A percentile compares a stretch with the other conserved stretches of the same genome.
Conservation (phyloP, 2,888 invertebrate species). For the Polia nebulosa region DNA sequence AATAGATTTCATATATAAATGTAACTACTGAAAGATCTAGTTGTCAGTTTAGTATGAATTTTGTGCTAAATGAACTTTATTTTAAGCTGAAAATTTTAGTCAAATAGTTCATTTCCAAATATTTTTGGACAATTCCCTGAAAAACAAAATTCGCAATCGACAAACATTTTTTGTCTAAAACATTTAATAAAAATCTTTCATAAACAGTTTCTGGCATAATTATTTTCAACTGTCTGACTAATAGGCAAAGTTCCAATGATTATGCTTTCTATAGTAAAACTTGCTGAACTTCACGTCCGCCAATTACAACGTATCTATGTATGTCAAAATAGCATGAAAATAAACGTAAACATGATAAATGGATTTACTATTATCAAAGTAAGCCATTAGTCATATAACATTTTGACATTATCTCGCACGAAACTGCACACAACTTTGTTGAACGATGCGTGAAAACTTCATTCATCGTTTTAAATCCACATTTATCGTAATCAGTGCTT, state of each 20-base stretch:
- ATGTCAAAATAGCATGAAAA: not conserved
- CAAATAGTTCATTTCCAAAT: slow-evolving; percentile 8
- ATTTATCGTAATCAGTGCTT: not conserved
- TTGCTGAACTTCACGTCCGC: not conserved
- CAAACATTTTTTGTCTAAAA: not conserved
- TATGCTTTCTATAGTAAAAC: not conserved
- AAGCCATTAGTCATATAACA: too few relatives aligned
- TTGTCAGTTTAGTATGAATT: slow-evolving; percentile 63
- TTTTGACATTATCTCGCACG: not conserved
- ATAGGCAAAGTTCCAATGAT: not conserved
- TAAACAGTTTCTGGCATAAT: not conserved
- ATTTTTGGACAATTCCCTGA: slow-evolving; percentile 27
- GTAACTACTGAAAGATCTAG: slow-evolving; percentile 59
- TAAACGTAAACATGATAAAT: not conserved
- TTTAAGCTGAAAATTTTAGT: slow-evolving; percentile 39
- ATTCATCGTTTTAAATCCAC: not conserved
- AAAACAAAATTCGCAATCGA: not conserved
- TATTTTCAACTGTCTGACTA: slow-evolving; percentile 5
- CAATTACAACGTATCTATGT: not conserved
- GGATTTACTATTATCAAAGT: slow-evolving; percentile 26
- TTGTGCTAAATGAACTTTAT: slow-evolving; percentile 50
- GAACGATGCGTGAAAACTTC: not conserved
- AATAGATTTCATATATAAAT: slow-evolving; percentile 74
- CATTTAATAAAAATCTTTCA: not conserved
- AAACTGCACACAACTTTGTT: slow-evolving; percentile 5